Evolutionary conservation across 2,888 invertebrate genomes (phyloP), one percentile per base, ranked within the genome.

Genomic region (Zeuzera pyrina): DNA sequence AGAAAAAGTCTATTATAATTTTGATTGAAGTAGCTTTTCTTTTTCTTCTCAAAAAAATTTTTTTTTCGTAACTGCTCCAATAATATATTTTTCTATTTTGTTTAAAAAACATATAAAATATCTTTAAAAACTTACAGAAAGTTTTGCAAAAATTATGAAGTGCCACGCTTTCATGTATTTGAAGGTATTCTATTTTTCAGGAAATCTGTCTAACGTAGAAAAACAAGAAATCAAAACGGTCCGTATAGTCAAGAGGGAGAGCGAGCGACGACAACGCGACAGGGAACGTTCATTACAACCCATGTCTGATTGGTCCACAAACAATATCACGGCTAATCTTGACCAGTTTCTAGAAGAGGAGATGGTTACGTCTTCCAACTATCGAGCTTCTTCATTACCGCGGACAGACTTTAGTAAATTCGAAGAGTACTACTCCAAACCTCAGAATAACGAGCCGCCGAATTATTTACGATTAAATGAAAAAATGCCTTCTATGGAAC

Each of bases 211-310:
- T 13, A 88, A 86, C 56, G 89, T 91, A 34, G 95, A 95, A 57
- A 94, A 94, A 49, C 89, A 91, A 63, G 95, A 95, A 73, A 93
- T 94, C 36, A 94, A 95, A 85, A 96, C 96, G 0, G 96, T 97
- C 11, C 87, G 96, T 36, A 95, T 96, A 52, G 95, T 97, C 0
- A 97, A 97, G 73, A 85, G 95, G 8, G 95, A 95, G 63, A 93
- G 94, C 12, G 95, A 95, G 64, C 87, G 94, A 31, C 85, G 95
- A 0, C 93, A 93, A 57, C 84, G 93, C 29, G 93, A 93, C 52
- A 84, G 93, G 28, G 93, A 93, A 51, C 89, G 92, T 28, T 84
- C 84, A 1, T 52, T 84, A 1, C 84, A 84, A 39, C 84, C 84
- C 0, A 70, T 83, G 63, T 60, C 74, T 0, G 84, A 84, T 35